A percentile compares a stretch with the other conserved stretches of the same genome.
Evolutionary conservation across 1,140 invertebrate species (phyloP).

Genomic region (Antheraea pernyi): DNA sequence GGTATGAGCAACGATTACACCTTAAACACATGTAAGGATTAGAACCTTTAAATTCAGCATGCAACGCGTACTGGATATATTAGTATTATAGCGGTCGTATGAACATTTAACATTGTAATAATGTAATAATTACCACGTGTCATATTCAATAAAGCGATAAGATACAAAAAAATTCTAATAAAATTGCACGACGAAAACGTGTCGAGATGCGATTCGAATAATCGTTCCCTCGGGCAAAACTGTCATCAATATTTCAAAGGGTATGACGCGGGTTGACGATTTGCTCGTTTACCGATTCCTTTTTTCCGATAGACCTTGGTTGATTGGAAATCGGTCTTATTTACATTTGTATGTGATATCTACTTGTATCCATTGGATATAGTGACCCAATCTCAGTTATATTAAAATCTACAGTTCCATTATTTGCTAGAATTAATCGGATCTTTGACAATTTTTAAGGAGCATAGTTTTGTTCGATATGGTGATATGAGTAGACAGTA

Average conservation of each 20-base stretch:
- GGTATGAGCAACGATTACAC: no score
- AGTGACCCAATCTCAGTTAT: not conserved
- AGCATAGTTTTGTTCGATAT: no score
- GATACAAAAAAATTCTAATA: conserved; percentile 30
- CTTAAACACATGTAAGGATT: no score
- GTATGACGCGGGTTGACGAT: conserved; percentile 31
- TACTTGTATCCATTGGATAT: not conserved
- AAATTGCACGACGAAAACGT: conserved; percentile 32
- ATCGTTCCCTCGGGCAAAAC: conserved; percentile 41
- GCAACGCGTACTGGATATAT: no score
- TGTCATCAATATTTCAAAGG: conserved; percentile 46
- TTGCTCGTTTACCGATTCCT: conserved; percentile 37
- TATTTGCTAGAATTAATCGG: no score
- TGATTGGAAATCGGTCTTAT: conserved; percentile 35
- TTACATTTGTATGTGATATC: conserved; percentile 26
- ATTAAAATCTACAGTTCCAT: no score
- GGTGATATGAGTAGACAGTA: no score
- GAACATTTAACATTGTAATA: no score
- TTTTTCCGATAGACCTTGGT: conserved; percentile 22
- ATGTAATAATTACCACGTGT: not conserved
- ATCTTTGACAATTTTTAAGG: no score
- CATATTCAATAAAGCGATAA: not conserved
- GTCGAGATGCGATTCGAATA: conserved; percentile 33
- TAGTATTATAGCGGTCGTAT: no score
- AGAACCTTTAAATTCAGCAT: no score